phyloP scores from a whole-genome alignment of 2,797 vertebrate species.

The Gallinago stenura region DNA sequence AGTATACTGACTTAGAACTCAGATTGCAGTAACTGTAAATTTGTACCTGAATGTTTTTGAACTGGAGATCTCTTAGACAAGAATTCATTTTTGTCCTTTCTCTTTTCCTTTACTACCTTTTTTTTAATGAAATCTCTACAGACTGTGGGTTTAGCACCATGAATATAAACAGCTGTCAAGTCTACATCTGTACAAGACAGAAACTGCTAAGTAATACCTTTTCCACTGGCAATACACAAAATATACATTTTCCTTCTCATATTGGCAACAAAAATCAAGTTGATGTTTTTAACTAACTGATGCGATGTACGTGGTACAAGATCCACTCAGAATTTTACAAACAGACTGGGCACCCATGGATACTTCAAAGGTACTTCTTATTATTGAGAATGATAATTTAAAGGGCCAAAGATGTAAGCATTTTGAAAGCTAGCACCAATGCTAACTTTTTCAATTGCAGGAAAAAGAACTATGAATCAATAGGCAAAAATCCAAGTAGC shows the following conservation, averaged over 20 bases:
- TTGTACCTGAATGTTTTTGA: neutral
- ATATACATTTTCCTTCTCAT: accelerated
- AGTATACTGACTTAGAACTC: neutral
- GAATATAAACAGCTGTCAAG: neutral
- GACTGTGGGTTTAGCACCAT: neutral
- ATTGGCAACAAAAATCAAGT: neutral
- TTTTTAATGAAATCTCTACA: neutral
- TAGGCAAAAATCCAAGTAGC: neutral
- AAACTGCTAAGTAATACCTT: neutral
- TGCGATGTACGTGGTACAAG: neutral
- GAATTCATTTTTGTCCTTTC: neutral
- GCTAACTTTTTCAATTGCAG: neutral
- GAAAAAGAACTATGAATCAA: neutral
- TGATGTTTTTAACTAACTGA: neutral
- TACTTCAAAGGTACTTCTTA: neutral
- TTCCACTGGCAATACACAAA: neutral
- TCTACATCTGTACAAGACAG: neutral
- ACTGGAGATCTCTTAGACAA: neutral
- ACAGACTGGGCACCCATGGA: neutral
- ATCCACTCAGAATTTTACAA: neutral
- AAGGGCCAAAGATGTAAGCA: neutral
- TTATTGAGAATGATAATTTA: neutral
- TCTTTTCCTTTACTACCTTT: neutral
- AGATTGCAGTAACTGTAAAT: neutral
- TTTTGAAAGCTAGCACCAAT: neutral